Evolutionary conservation across 2,113 vertebrate species (phyloP).

Genomic region (Sorex araneus): DNA sequence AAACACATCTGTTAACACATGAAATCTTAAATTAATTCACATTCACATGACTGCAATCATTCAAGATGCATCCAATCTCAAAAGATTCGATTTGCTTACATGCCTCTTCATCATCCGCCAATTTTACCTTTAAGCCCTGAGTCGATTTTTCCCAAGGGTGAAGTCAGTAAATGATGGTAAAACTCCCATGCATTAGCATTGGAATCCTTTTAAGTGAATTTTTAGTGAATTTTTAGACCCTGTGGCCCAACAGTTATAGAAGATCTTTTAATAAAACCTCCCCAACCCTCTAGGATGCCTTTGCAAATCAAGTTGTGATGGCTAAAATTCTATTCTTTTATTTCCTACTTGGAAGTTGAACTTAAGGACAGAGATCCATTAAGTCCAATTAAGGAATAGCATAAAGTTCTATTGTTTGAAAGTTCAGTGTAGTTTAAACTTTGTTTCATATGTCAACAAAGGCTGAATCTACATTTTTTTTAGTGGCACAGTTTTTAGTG

Average conservation of each 20-base stretch:
- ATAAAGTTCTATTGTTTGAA: background rate
- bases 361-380: constrained; percentile 33
- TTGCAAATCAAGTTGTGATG: constrained; percentile 29
- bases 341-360: constrained; percentile 19
- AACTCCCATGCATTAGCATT: background rate
- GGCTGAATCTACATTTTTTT: background rate
- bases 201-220: background rate
- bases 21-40: background rate
- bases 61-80: background rate
- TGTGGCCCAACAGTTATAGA: background rate
- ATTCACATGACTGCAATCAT: background rate
- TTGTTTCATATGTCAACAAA: constrained; percentile 3
- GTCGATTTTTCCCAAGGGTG: background rate
- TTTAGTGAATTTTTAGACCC: constrained; percentile 15
- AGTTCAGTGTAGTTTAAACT: background rate
- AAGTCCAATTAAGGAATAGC: background rate
- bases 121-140: background rate
- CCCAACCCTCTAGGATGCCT: background rate
- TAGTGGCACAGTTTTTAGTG: background rate
- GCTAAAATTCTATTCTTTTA: constrained; percentile 18
- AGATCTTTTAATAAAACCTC: background rate
- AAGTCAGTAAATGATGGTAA: background rate
- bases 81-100: background rate
- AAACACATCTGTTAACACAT: background rate
- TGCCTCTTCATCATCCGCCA: background rate